Base-by-base conservation (phyloP, 2,113 vertebrate genomes). In the Laticauda colubrina region DNA sequence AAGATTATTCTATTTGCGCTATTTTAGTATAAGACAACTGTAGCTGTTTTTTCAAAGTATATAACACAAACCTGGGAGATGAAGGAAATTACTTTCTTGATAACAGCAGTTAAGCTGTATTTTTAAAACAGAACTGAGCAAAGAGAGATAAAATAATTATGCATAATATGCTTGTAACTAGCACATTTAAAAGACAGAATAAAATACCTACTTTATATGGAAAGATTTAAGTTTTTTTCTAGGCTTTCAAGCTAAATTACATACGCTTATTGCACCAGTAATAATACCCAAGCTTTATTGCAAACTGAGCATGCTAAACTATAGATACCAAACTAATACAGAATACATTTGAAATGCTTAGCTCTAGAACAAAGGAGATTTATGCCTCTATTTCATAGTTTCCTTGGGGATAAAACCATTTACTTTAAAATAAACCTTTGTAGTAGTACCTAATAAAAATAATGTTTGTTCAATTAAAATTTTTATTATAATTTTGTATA, bases 381-480 rank as follows among this genome's bases (percentile, higher is more conserved):
- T 98, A 97, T 97, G 97, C 93, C 97, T 95, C 97, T 95, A 97
- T 97, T 97, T 98, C 97, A 97, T 96, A 97, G 97, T 95, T 97
- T 97, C 96, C 96, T 96, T 95, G 93, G 95, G 61, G 0, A 95
- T 96, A 94, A 96, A 95, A 96, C 64, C 94, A 94, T 95, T 97
- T 97, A 94, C 92, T 94, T 96, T 96, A 97, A 95, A 95, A 96
- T 93, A 94, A 94, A 96, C 96, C 96, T 93, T 95, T 95, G 89
- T 94, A 96, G 96, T 51, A 51, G 48, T 88, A 96, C 93, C 92
- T 95, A 95, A 96, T 96, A 97, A 96, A 97, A 97, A 96, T 95
- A 97, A 96, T 94, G 94, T 95, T 93, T 95, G 12, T 15, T 90
- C 81, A 96, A 94, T 95, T 96, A 95, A 97, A 94, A 95, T 48